These are phyloP conservation scores for Cochlearius cochlearius DNA, from an alignment of 2,113 vertebrate genomes.

Conservation along the genomic window DNA sequence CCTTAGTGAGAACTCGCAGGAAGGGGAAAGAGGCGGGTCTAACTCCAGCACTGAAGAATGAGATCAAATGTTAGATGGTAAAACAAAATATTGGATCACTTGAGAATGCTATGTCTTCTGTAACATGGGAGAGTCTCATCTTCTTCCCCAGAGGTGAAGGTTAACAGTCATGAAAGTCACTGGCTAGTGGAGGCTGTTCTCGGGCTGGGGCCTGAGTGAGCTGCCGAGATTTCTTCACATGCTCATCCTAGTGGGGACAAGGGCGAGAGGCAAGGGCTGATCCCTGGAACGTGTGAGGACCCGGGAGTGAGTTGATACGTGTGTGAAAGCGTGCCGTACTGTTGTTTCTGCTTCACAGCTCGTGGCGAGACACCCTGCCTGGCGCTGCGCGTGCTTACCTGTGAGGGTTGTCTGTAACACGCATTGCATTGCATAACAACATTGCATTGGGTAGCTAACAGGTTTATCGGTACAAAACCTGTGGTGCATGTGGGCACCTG, in stretches of 20 bases:
- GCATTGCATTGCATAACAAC: too few relatives aligned
- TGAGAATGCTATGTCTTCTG: neutral
- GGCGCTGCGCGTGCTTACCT: neutral
- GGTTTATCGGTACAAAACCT: neutral
- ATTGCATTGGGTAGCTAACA: too few relatives aligned
- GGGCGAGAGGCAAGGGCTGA: neutral
- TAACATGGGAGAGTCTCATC: neutral
- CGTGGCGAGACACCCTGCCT: neutral
- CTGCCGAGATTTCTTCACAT: neutral
- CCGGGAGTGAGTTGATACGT: fast-evolving
- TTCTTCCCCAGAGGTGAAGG: neutral
- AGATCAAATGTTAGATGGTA: neutral
- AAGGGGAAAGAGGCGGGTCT: neutral
- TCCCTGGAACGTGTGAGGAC: fast-evolving
- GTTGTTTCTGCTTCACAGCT: neutral
- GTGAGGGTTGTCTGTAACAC: neutral
- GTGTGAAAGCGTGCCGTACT: neutral
- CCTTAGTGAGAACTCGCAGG: neutral
- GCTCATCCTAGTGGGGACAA: neutral
- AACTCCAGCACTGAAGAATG: neutral
- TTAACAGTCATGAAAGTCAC: neutral
- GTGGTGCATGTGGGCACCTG: neutral
- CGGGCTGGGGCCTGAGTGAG: neutral
- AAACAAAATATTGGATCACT: neutral
- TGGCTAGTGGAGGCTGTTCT: neutral